phyloP scores from a whole-genome alignment of 37 sponge, comb jelly and placozoan species.

The Diacarnus erythraeanus region DNA sequence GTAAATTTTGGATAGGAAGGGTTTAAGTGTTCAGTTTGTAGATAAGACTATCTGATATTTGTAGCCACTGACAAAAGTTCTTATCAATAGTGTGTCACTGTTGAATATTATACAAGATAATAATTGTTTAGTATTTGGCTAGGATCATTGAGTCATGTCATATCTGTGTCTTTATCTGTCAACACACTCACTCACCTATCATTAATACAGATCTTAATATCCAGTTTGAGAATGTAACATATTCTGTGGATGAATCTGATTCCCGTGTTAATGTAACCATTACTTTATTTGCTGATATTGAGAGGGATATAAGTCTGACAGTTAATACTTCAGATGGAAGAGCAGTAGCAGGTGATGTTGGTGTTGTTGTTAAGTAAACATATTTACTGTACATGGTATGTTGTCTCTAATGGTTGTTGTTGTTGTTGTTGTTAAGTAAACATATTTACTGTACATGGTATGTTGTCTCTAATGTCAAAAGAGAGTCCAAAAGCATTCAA shows the following conservation, averaged over 20 bases:
- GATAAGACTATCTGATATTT: too few relatives aligned
- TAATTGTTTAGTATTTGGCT: too few relatives aligned
- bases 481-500: too few relatives aligned
- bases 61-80: neutral
- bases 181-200: too few relatives aligned
- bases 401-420: neutral
- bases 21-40: too few relatives aligned
- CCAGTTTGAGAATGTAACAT: neutral
- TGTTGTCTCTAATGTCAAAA: too few relatives aligned
- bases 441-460: too few relatives aligned
- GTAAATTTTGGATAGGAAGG: neutral
- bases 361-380: neutral
- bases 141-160: too few relatives aligned
- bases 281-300: neutral
- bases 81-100: neutral
- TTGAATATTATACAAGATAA: too few relatives aligned
- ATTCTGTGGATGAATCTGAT: neutral
- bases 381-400: neutral
- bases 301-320: conserved; percentile 4
- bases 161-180: too few relatives aligned
- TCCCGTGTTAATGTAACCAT: neutral
- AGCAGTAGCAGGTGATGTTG: conserved; percentile 7
- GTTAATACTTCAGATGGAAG: conserved; percentile 4
- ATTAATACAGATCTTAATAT: conserved; percentile 1
- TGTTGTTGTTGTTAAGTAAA: neutral